A percentile compares a stretch with the other conserved stretches of the same genome.
Conservation (phyloP, 2,797 vertebrate genomes). For the Neomorphus geoffroyi region DNA sequence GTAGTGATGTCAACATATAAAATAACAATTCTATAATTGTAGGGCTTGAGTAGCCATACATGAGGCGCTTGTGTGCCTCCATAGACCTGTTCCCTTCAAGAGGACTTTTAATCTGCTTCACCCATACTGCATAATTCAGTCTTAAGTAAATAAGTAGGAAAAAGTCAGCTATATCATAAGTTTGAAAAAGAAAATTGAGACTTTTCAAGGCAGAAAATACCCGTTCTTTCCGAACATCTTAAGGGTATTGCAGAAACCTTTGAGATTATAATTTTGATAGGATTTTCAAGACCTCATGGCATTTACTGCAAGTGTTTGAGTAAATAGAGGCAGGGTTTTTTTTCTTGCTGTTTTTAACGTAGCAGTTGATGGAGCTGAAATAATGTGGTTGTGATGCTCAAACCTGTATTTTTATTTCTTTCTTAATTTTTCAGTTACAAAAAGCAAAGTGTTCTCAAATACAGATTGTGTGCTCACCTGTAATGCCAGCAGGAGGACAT, state of each 20-base stretch:
- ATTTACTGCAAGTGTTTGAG: neutral
- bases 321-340: neutral
- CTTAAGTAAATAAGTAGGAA: neutral
- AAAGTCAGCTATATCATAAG: neutral
- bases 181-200: neutral
- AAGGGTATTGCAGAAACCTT: neutral
- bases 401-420: neutral
- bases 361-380: neutral
- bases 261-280: neutral
- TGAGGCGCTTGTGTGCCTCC: neutral
- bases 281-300: neutral
- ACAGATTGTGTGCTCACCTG: neutral
- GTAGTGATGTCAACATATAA: neutral
- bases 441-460: neutral
- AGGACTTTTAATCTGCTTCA: slow-evolving; percentile 8
- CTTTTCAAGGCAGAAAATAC: neutral
- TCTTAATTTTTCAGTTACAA: neutral
- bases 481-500: neutral
- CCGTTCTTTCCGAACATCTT: neutral
- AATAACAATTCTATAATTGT: neutral
- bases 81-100: neutral
- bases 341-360: neutral
- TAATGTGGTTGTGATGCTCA: neutral
- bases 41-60: neutral
- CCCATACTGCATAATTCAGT: neutral